Evolutionary conservation across 2,888 invertebrate species (phyloP), one percentile per base, ranked within the genome.

Genomic region (Cephus runcator): DNA sequence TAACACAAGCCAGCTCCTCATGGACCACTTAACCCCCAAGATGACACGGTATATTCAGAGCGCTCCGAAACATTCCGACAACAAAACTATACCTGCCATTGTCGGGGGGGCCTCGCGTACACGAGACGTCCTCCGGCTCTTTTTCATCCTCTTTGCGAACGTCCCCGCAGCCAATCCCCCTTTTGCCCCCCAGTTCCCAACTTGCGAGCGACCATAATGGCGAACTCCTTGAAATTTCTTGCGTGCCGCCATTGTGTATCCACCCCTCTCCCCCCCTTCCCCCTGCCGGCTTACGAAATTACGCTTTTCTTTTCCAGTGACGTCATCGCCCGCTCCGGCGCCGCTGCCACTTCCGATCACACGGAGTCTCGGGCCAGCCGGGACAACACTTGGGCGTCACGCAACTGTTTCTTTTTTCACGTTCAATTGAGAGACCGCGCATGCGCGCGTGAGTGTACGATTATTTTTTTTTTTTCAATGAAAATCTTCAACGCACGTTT

Each of bases 11-110:
- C 69, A 73, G 73, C 78, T 76, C 75, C 77, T 80, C 79, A 79
- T 77, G 85, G 84, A 83, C 85, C 89, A 88, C 88, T 88, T 89
- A 88, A 86, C 89, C 89, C 86, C 83, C 85, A 79, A 81, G 83
- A 84, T 85, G 85, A 85, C 85, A 84, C 82, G 83, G 82, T 84
- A 82, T 73, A 83, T 84, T 85, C 80, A 81, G 77, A 75, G 79
- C 76, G 78, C 81, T 76, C 81, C 79, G 81, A 83, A 82, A 83
- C 82, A 83, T 83, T 83, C 83, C 83, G 74, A 40, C 76, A 40
- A 79, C 78, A 74, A 79, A 76, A 80, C 79, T 79, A 71, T 78
- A 73, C 77, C 84, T 81, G 84, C 83, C 80, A 86, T 86, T 86
- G 85, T 87, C 75, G 79, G 76, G 69, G 80, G 79, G 81, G 35